Evolutionary conservation across 2,113 vertebrate species (phyloP), one percentile per base, ranked within the genome.

Genomic region (Aptenodytes patagonicus): DNA sequence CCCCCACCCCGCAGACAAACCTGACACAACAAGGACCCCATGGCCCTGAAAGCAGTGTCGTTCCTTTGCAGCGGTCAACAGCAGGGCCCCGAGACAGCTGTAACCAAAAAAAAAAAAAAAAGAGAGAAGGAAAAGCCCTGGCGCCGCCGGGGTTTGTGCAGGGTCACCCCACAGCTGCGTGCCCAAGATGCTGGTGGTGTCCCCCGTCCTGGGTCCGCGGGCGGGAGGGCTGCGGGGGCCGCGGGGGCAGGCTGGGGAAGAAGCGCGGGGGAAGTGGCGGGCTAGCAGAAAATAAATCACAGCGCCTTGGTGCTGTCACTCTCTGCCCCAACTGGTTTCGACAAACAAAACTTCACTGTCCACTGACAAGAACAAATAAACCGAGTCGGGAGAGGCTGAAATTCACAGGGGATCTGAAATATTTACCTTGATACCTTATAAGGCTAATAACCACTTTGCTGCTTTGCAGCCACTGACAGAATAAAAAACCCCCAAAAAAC

Each of bases 291-390:
- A 94, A 97, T 97, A 96, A 98, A 97, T 98, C 97, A 97, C 72
- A 68, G 81, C 1, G 3, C 79, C 40, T 90, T 11, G 10, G 29
- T 8, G 58, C 90, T 96, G 94, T 95, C 91, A 46, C 54, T 95
- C 91, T 87, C 65, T 87, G 95, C 93, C 93, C 92, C 85, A 60
- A 92, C 88, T 76, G 78, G 61, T 81, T 95, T 96, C 28, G 36
- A 88, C 83, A 97, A 96, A 96, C 94, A 95, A 94, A 96, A 95
- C 54, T 81, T 96, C 90, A 52, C 79, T 82, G 95, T 94, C 96
- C 91, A 90, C 81, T 92, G 87, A 95, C 86, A 95, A 92, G 94
- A 96, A 95, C 92, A 97, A 98, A 97, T 96, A 97, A 97, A 97
- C 96, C 0, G 9, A 82, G 77, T 82, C 9, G 3, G 92, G 96